Evolutionary conservation across 2,888 invertebrate genomes (phyloP), one percentile per base, ranked within the genome.

Genomic region (Hydraecia micacea): DNA sequence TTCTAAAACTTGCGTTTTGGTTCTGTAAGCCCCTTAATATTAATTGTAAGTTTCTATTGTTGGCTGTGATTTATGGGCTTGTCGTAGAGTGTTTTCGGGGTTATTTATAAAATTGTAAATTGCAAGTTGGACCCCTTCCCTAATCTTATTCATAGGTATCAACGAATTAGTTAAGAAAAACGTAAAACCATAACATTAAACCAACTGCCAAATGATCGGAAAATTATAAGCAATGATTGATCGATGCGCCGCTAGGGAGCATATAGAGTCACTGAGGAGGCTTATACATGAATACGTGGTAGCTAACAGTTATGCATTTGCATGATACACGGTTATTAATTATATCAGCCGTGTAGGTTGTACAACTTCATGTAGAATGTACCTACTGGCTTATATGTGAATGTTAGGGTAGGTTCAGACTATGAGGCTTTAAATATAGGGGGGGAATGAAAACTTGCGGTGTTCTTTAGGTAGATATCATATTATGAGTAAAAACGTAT

Each of bases 291-390:
- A 25, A 63, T 72, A 73, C 79, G 42, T 65, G 18, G 77, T 77
- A 81, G 32, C 69, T 39, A 46, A 81, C 85, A 73, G 73, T 80
- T 52, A 76, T 77, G 77, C 73, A 87, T 87, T 87, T 87, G 87
- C 87, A 87, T 88, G 81, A 58, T 83, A 87, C 87, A 88, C 21
- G 71, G 79, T 79, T 88, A 88, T 88, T 87, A 88, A 87, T 87
- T 85, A 85, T 68, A 75, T 67, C 79, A 75, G 68, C 21, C 63
- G 69, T 83, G 70, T 76, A 69, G 76, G 58, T 58, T 76, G 28
- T 46, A 73, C n/a, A 55, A 68, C 42, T 63, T 73, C 67, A 62
- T 65, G 58, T 63, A n/a, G 32, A 65, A 42, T 2, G 46, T 25
- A 73, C 36, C 42, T 60, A 60, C 25, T 63, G 67, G 36, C 39